A percentile compares a stretch with the other conserved stretches of the same genome.
phyloP scores from a whole-genome alignment of 2,797 vertebrate genomes.

The Gobionotothen gibberifrons region DNA sequence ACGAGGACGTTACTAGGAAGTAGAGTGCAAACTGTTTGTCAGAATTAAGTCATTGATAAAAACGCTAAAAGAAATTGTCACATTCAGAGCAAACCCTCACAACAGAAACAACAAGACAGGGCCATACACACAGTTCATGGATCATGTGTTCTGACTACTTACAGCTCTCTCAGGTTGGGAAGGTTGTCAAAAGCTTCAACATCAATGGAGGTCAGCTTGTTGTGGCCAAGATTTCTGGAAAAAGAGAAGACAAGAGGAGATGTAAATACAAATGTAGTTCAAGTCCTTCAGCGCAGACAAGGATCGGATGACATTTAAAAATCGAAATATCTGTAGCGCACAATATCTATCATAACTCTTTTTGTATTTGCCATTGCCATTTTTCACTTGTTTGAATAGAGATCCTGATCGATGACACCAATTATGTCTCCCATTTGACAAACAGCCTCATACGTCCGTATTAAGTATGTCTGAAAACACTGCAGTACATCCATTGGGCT shows the following conservation, averaged over 20 bases:
- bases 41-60: slow-evolving; percentile 35
- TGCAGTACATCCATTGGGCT: slow-evolving; percentile 62
- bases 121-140: background rate
- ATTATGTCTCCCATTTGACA: slow-evolving; percentile 59
- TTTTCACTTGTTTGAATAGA: slow-evolving; percentile 35
- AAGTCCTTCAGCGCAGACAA: background rate
- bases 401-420: slow-evolving; percentile 52
- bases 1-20: slow-evolving; percentile 60
- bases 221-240: slow-evolving; percentile 94
- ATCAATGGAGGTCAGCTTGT: slow-evolving; percentile 90
- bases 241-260: slow-evolving; percentile 11
- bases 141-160: slow-evolving; percentile 78
- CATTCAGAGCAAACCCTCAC: background rate
- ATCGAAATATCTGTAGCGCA: too few relatives aligned
- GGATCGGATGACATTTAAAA: background rate
- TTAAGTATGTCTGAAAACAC: slow-evolving; percentile 62
- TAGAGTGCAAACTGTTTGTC: slow-evolving; percentile 17
- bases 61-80: background rate
- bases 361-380: slow-evolving; percentile 7
- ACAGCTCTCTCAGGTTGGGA: slow-evolving; percentile 92
- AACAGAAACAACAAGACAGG: too few relatives aligned
- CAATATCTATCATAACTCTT: background rate
- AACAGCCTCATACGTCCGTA: slow-evolving; percentile 51
- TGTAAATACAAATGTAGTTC: background rate
- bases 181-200: slow-evolving; percentile 88